Base-by-base conservation (phyloP, 2,888 invertebrate genomes). In the Esperia sulphurella region DNA sequence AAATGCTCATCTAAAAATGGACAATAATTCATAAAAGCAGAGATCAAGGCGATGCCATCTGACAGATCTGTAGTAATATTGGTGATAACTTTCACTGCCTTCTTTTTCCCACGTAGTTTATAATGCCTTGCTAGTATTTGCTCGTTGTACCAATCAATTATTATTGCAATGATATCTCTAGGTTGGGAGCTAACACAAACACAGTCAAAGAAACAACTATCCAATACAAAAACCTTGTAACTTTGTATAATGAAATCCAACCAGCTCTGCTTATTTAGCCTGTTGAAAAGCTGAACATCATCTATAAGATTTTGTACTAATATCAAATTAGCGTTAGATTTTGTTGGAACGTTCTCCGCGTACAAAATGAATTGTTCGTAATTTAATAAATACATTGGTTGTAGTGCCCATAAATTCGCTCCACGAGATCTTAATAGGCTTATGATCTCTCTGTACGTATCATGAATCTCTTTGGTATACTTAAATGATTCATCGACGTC, bases 201-300 rank as follows among this genome's bases (percentile, higher is more conserved):
- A 50, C 84, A 87, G 42, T 89, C 87, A 64, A 85, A 84, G 52
- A 87, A 88, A 53, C 90, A 83, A 57, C 87, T 80, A 10, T 82
- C 82, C 62, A 92, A 72, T 6, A 91, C 72, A 41, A 92, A 90
- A 14, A 89, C 85, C 73, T 92, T 93, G 60, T 91, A 93, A 40
- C 90, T 91, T 72, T 93, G 92, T 47, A 93, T 68, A 58, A 92
- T 80, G 33, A 93, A 75, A 63, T 93, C 93, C 13, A 93, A 59
- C 93, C 93, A 93, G 52, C 85, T 83, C 66, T 88, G 89, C 61
- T 87, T 89, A 54, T 73, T 83, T 35, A 88, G 61, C 57, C 87
- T 76, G 28, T 79, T 55, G 55, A 72, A 89, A 51, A 84, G 65
- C 21, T 55, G 51, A 1, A 56, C 45, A 55, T 88, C 71, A 10